Evolutionary conservation across 2,888 invertebrate genomes (phyloP).

Genomic region (Arge pagana): DNA sequence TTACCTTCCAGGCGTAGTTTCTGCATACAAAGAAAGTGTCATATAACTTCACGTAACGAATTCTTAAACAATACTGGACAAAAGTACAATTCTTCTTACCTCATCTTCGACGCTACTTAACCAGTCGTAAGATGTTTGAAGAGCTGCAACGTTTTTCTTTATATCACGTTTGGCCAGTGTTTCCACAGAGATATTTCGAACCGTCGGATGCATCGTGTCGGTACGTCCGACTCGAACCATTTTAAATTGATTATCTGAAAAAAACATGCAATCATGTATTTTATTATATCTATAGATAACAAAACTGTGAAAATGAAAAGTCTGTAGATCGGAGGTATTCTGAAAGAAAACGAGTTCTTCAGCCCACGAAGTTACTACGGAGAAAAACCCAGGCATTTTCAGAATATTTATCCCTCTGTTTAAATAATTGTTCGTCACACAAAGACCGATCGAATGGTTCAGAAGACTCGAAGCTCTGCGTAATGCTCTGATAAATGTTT

Average conservation of each 20-base stretch:
- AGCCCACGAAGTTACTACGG: no score
- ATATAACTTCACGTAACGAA: not conserved
- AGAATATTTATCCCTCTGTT: no score
- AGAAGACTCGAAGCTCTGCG: no score
- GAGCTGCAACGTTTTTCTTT: constrained; percentile 25
- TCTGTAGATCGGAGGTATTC: no score
- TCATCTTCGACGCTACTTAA: constrained; percentile 39
- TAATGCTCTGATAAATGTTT: no score
- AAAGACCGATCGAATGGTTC: no score
- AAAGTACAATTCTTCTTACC: constrained; percentile 28
- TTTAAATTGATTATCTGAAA: constrained; percentile 60
- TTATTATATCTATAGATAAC: no score
- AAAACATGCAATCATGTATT: constrained; percentile 5
- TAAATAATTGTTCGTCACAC: no score
- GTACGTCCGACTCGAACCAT: constrained; percentile 71
- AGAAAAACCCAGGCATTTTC: no score
- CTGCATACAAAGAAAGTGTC: constrained; percentile 21
- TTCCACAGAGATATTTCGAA: constrained; percentile 64
- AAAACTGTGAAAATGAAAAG: no score
- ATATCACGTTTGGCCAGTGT: constrained; percentile 61
- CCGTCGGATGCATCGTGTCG: constrained; percentile 65
- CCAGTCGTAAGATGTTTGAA: constrained; percentile 21
- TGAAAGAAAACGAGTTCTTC: no score
- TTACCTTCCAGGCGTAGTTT: constrained; percentile 35
- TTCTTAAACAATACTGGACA: not conserved